Evolutionary conservation across 2,888 invertebrate genomes (phyloP).

Genomic region (Agrochola lota): DNA sequence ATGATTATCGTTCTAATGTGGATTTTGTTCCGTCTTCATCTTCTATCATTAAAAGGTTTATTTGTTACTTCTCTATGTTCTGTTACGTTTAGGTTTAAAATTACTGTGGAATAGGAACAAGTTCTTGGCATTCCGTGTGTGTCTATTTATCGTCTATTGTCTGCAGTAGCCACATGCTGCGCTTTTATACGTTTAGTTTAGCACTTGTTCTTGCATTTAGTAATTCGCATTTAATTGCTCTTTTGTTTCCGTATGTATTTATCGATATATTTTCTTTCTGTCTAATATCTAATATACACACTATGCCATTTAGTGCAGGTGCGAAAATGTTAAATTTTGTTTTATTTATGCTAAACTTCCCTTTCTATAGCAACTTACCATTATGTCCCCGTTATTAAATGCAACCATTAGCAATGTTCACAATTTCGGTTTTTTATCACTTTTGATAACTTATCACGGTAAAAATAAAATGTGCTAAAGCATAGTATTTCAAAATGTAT

Average conservation of each 20-base stretch:
- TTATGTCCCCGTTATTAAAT: neutral
- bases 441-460: constrained; percentile 29
- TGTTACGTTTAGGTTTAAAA: constrained; percentile 22
- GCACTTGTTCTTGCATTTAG: constrained; percentile 5
- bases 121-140: constrained; percentile 21
- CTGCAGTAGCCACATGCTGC: constrained; percentile 5
- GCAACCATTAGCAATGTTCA: neutral
- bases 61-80: constrained; percentile 19
- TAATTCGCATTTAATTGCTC: neutral
- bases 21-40: constrained; percentile 48
- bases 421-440: neutral
- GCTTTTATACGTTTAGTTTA: constrained; percentile 3
- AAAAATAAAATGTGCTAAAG: constrained; percentile 29
- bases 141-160: constrained; percentile 53
- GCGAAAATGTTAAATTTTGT: neutral
- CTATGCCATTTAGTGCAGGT: too few relatives aligned
- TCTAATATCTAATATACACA: too few relatives aligned
- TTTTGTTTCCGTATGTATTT: neutral
- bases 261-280: too few relatives aligned
- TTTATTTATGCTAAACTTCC: neutral
- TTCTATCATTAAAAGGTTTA: constrained; percentile 32
- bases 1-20: constrained; percentile 49
- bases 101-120: constrained; percentile 21
- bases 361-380: neutral
- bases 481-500: constrained; percentile 30